A percentile compares a stretch with the other conserved stretches of the same genome.
phyloP scores from a whole-genome alignment of 2,888 invertebrate genomes.

The Ischnus inquisitorius region DNA sequence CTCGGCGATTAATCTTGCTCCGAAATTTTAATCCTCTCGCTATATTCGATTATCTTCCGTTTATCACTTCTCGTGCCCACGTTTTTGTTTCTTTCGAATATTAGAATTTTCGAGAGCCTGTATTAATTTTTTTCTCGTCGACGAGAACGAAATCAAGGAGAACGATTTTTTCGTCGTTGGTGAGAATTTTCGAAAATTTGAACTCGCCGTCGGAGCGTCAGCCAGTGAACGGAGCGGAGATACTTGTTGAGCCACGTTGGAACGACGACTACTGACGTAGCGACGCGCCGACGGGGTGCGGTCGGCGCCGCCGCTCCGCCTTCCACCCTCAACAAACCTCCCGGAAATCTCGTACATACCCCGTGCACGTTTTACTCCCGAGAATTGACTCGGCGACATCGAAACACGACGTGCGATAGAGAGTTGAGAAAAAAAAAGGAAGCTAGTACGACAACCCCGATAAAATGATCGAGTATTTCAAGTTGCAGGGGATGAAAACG shows the following conservation, averaged over 20 bases:
- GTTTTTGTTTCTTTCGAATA: conserved; percentile 4
- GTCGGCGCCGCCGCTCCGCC: conserved; percentile 77
- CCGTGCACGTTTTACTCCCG: conserved; percentile 64
- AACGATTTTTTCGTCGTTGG: neutral
- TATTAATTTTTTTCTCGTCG: too few species aligned
- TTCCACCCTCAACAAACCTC: conserved; percentile 59
- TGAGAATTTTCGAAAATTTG: conserved; percentile 7
- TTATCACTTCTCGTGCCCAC: neutral
- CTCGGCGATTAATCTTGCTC: neutral
- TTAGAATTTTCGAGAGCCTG: neutral
- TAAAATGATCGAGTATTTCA: neutral
- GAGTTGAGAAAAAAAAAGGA: neutral
- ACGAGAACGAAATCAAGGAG: neutral
- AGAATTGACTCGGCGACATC: neutral
- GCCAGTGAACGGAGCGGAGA: conserved; percentile 60
- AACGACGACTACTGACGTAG: conserved; percentile 79
- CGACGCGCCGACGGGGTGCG: conserved; percentile 81
- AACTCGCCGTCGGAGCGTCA: conserved; percentile 24
- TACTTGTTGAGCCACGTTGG: conserved; percentile 83
- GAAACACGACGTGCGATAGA: neutral
- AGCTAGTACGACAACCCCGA: neutral
- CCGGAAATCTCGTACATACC: conserved; percentile 67
- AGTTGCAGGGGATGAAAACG: neutral
- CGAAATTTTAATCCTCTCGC: conserved; percentile 10
- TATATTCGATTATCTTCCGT: neutral